A percentile compares a stretch with the other conserved stretches of the same genome.
phyloP scores from a whole-genome alignment of 2,888 invertebrate species.

The Netelia inedita region DNA sequence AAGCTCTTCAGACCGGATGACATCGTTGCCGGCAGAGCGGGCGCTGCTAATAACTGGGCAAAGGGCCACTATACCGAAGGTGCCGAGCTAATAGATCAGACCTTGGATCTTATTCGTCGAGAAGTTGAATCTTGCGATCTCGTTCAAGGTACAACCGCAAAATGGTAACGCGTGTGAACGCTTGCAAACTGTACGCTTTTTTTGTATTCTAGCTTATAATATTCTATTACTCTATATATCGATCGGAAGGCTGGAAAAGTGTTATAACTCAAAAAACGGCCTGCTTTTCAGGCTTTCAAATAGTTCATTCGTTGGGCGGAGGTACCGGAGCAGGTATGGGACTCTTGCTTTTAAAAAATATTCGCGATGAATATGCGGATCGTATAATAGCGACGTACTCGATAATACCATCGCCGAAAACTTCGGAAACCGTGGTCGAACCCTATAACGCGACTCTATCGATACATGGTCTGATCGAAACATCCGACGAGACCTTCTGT shows the following conservation, averaged over 20 bases:
- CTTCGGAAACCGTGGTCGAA: slow-evolving; percentile 95
- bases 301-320: slow-evolving; percentile 93
- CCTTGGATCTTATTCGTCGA: slow-evolving; percentile 92
- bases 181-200: not conserved
- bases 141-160: slow-evolving; percentile 86
- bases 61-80: slow-evolving; percentile 97
- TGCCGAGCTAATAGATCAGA: slow-evolving; percentile 92
- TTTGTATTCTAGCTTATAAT: not conserved
- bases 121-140: slow-evolving; percentile 96
- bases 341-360: slow-evolving; percentile 92
- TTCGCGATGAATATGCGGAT: slow-evolving; percentile 95
- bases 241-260: too few relatives aligned
- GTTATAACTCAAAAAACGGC: too few relatives aligned
- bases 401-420: slow-evolving; percentile 92
- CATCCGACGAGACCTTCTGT: slow-evolving; percentile 95
- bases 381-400: slow-evolving; percentile 90
- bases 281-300: slow-evolving; percentile 88
- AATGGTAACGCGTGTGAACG: not conserved
- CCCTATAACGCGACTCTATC: slow-evolving; percentile 96
- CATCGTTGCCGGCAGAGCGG: slow-evolving; percentile 85
- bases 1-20: slow-evolving; percentile 88
- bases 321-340: slow-evolving; percentile 92
- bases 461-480: slow-evolving; percentile 94
- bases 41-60: slow-evolving; percentile 86
- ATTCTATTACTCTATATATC: not conserved